These are phyloP conservation scores for Drosophila erecta DNA, from an alignment of 1,140 invertebrate genomes.

Conservation along the genomic window DNA sequence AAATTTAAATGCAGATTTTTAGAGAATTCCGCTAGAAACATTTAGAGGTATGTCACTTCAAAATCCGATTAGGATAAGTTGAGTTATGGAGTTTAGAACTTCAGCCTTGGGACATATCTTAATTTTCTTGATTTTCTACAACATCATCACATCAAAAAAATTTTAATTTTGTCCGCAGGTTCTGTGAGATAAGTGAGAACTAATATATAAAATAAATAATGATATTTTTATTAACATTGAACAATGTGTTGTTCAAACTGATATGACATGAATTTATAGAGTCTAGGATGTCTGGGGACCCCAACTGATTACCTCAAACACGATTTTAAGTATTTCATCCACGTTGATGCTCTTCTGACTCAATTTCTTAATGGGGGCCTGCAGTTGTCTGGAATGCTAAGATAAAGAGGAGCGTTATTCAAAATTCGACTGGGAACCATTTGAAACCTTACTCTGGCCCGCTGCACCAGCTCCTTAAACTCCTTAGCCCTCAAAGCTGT, in stretches of 20 bases:
- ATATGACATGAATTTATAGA: not conserved
- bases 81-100: too few species aligned
- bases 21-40: too few species aligned
- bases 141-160: too few species aligned
- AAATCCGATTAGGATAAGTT: too few species aligned
- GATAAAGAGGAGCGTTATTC: not conserved
- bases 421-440: too few species aligned
- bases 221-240: not conserved
- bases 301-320: constrained; percentile 67
- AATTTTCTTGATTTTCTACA: too few species aligned
- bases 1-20: too few species aligned
- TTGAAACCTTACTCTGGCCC: constrained; percentile 47
- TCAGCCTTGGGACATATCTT: too few species aligned
- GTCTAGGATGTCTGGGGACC: constrained; percentile 40
- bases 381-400: constrained; percentile 45
- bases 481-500: constrained; percentile 42
- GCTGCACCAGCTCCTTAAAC: constrained; percentile 55
- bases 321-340: constrained; percentile 61
- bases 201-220: not conserved
- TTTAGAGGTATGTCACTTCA: too few species aligned
- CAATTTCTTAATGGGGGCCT: constrained; percentile 15
- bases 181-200: too few species aligned
- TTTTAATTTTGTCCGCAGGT: too few species aligned
- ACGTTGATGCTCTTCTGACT: constrained; percentile 53
- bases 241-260: not conserved